Evolutionary conservation across 1,140 invertebrate species (phyloP), one percentile per base, ranked within the genome.

Genomic region (Apis florea): DNA sequence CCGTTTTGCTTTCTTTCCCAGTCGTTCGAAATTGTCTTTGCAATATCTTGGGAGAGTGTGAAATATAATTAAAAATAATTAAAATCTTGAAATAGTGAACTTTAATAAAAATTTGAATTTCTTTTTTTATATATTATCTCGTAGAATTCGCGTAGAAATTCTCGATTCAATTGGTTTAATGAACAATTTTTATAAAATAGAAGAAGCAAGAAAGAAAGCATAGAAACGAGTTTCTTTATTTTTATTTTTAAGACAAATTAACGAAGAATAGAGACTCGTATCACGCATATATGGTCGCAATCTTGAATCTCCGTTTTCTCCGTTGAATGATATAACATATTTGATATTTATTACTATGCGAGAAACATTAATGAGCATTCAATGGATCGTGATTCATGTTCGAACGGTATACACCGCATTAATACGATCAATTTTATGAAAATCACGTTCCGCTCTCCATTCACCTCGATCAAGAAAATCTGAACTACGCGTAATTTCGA

Each of bases 351-450:
- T 31, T 5, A 53, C 24, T 19, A 2, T 0, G 59, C 19, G 49
- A 53, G 9, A 56, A 10, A 3, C 64, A 58, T 49, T 58, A 77
- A 77, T n/a, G n/a, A 54, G 17, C 11, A n/a, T 58, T 47, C 66
- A 51, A 70, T 78, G 40, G 26, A 49, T 6, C 17, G 63, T 15
- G 24, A 78, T n/a, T 47, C 64, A 1, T 12, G 21, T 2, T 5
- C 12, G 26, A 31, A 67, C 21, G 51, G 56, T 70, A 9, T 61
- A 15, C n/a, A 53, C 54, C 51, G 51, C 56, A 67, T 26, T 19
- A 24, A 68, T 17, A 47, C 31, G 31, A 53, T 77, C 47, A 78
- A 69, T 70, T 78, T 78, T 24, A 78, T 78, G 76, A 67, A 78
- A 78, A 78, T 78, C 24, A 49, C 47, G 40, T 78, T 68, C 54